Percentiles rank a stretch among this genome's conserved stretches.
phyloP scores from a whole-genome alignment of 2,113 vertebrate species.

The Pelusios castaneus region DNA sequence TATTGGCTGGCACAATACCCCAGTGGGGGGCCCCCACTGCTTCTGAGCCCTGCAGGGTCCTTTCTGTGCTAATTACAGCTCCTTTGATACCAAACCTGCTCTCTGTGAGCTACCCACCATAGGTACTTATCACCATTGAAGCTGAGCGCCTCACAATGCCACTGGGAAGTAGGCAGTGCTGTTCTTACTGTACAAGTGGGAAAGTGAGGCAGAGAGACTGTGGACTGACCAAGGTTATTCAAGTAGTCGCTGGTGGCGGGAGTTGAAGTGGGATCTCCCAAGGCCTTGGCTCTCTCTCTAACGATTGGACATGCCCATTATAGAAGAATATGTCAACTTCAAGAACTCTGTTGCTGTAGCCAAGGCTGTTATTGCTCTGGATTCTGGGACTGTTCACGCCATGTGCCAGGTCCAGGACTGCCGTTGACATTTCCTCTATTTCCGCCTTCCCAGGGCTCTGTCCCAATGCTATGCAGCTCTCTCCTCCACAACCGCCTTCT shows the following conservation, averaged over 20 bases:
- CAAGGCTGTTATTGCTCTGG: neutral
- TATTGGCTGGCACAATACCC: neutral
- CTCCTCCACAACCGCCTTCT: constrained; percentile 31
- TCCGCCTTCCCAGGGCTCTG: neutral
- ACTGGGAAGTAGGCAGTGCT: neutral
- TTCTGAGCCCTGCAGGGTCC: neutral
- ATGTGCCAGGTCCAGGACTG: neutral
- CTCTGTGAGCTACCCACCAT: neutral
- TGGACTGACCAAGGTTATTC: neutral
- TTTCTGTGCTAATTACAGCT: neutral
- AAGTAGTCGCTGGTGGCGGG: neutral
- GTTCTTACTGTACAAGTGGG: neutral
- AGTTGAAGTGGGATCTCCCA: neutral
- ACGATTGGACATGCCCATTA: neutral
- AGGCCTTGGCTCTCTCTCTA: neutral
- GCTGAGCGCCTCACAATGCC: neutral
- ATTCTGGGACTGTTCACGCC: neutral
- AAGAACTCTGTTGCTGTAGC: neutral
- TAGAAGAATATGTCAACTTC: neutral
- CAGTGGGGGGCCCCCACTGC: neutral
- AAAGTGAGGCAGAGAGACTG: neutral
- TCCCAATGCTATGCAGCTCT: constrained; percentile 41
- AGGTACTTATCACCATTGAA: neutral
- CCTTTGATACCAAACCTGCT: neutral
- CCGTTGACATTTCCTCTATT: neutral